Conservation (phyloP, 1,140 invertebrate genomes). For the Drosophila kohkoa region DNA sequence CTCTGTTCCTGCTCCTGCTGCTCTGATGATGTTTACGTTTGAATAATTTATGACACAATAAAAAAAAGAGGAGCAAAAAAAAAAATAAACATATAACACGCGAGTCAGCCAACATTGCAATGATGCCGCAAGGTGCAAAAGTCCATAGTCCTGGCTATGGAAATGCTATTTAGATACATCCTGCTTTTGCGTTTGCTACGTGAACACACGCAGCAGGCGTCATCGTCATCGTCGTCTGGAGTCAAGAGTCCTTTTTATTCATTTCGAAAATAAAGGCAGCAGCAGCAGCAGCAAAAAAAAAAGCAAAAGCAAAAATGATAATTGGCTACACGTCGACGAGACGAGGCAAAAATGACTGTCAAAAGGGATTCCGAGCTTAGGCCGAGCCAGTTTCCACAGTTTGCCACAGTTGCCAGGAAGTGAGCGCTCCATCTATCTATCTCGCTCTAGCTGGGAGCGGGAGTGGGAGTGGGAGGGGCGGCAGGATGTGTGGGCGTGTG, state of each 20-base stretch:
- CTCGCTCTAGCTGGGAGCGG: background rate
- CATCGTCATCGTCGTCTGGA: background rate
- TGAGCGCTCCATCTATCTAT: background rate
- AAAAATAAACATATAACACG: background rate
- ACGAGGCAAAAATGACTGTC: constrained; percentile 48
- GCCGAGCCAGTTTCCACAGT: constrained; percentile 1
- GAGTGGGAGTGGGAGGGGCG: background rate
- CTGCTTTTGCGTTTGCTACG: constrained; percentile 13
- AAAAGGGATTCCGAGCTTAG: constrained; percentile 47
- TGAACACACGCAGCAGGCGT: constrained; percentile 37
- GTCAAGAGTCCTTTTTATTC: constrained; percentile 71
- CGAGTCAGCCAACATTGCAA: constrained; percentile 51
- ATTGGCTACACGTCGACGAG: constrained; percentile 63
- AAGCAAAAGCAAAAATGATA: constrained; percentile 62
- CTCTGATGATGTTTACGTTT: constrained; percentile 84
- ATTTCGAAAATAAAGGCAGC: constrained; percentile 54
- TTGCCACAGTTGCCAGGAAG: constrained; percentile 16
- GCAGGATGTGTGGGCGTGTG: constrained; percentile 35
- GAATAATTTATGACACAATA: constrained; percentile 84
- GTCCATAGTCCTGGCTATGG: constrained; percentile 56
- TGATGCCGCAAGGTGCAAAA: constrained; percentile 74
- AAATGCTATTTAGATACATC: constrained; percentile 75
- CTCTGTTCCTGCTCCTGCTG: constrained; percentile 2
- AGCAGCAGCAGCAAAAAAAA: background rate
- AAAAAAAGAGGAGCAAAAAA: background rate